Percentiles rank a stretch among this genome's conserved stretches.
Conservation (phyloP, 2,888 invertebrate genomes). For the Scaptomyza parva region DNA sequence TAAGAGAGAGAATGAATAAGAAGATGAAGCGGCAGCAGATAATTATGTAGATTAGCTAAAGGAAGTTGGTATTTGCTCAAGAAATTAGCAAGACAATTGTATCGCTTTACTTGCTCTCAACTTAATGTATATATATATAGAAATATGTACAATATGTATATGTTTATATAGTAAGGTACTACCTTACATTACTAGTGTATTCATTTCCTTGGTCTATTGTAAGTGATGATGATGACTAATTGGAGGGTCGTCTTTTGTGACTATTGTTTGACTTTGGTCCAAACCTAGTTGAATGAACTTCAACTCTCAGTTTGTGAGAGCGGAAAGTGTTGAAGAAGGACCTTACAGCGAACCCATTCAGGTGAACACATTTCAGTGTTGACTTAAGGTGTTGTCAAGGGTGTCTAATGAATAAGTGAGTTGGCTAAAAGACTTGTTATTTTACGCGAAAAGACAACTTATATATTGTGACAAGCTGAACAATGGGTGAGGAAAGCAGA, state of each 20-base stretch:
- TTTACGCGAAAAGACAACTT: conserved; percentile 12
- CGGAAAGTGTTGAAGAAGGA: conserved; percentile 51
- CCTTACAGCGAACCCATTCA: conserved; percentile 40
- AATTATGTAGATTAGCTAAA: conserved; percentile 71
- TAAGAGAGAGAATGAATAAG: conserved; percentile 3
- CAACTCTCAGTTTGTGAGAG: conserved; percentile 17
- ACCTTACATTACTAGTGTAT: too few species aligned
- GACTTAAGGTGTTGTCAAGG: conserved; percentile 1
- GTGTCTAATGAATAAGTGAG: conserved; percentile 29
- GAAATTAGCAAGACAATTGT: conserved; percentile 66
- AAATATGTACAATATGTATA: background rate
- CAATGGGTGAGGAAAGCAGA: background rate
- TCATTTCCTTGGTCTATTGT: conserved; percentile 29
- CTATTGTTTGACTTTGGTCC: conserved; percentile 40
- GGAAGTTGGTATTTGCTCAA: conserved; percentile 68
- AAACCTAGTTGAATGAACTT: conserved; percentile 49
- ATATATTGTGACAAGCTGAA: background rate
- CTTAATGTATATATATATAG: background rate
- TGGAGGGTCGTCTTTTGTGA: conserved; percentile 47
- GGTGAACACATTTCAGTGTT: conserved; percentile 22
- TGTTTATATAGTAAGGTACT: background rate
- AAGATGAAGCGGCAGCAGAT: conserved; percentile 22
- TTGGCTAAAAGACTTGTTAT: conserved; percentile 25
- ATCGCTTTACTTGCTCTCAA: conserved; percentile 14
- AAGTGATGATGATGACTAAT: conserved; percentile 52